Percentiles rank a stretch among this genome's conserved stretches.
Conservation (phyloP, 2,888 invertebrate species). For the Drosophila tanythrix region DNA sequence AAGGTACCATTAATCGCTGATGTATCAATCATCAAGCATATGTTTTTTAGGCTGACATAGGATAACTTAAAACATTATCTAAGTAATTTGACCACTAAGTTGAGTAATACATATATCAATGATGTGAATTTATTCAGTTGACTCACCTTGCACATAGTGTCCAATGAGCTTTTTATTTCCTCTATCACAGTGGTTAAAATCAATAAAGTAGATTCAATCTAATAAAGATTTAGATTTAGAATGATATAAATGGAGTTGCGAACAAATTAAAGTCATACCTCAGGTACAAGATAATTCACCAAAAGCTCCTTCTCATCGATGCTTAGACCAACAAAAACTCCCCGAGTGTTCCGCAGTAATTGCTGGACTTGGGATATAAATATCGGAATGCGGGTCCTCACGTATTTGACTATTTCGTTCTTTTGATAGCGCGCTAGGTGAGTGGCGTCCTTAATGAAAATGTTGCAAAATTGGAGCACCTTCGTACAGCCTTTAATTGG, state of each 20-base stretch:
- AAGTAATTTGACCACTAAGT: neutral
- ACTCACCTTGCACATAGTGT: slow-evolving; percentile 86
- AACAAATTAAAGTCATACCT: slow-evolving; percentile 84
- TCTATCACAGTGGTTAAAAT: slow-evolving; percentile 87
- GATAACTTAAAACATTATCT: neutral
- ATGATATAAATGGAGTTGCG: neutral
- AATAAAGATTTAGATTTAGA: slow-evolving; percentile 9
- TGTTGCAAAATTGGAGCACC: slow-evolving; percentile 87
- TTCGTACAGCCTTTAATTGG: slow-evolving; percentile 85
- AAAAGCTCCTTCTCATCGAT: slow-evolving; percentile 87
- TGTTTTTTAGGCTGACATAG: too few relatives aligned
- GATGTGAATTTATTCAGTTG: neutral
- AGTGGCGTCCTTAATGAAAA: slow-evolving; percentile 88
- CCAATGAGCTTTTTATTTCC: slow-evolving; percentile 87
- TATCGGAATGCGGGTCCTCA: slow-evolving; percentile 88
- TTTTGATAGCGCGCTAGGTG: slow-evolving; percentile 88
- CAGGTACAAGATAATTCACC: slow-evolving; percentile 88
- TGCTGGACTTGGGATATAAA: slow-evolving; percentile 88
- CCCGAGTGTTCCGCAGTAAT: slow-evolving; percentile 87
- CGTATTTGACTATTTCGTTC: slow-evolving; percentile 89
- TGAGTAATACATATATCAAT: neutral
- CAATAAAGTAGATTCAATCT: slow-evolving; percentile 88
- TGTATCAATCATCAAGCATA: too few relatives aligned
- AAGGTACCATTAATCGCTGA: neutral
- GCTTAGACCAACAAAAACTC: slow-evolving; percentile 87